Conservation (phyloP, 2,797 vertebrate genomes). For the Oreochromis mossambicus region DNA sequence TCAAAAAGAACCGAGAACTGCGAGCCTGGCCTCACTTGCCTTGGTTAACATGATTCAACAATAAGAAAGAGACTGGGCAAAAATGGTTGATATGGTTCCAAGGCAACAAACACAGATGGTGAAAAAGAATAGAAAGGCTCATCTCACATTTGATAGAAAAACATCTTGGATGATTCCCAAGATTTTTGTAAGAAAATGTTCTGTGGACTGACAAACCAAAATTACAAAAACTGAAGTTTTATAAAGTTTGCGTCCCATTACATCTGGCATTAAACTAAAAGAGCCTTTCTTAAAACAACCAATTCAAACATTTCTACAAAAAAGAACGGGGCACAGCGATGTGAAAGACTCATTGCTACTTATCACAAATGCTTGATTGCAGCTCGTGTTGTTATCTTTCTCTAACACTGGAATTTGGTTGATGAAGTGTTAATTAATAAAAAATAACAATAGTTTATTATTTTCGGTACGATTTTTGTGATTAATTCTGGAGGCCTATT, state of each 20-base stretch:
- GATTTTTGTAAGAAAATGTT: neutral
- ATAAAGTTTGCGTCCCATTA: neutral
- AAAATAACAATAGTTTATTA: neutral
- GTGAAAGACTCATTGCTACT: neutral
- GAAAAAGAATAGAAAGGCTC: neutral
- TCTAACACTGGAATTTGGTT: neutral
- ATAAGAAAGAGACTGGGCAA: neutral
- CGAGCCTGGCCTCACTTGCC: neutral
- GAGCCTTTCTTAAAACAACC: neutral
- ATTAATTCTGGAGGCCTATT: neutral
- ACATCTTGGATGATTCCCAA: neutral
- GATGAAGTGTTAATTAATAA: neutral
- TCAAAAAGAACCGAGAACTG: neutral
- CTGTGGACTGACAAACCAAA: neutral
- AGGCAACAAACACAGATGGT: neutral
- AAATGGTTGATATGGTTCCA: neutral
- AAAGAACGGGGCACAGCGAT: neutral
- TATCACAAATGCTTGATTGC: neutral
- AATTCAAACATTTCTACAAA: neutral
- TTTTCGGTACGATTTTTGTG: neutral
- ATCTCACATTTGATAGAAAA: neutral
- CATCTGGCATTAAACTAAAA: neutral
- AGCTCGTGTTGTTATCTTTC: neutral
- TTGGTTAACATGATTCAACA: neutral
- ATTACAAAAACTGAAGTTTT: neutral